Percentiles rank a stretch among this genome's conserved stretches.
These are phyloP conservation scores for Brachionus plicatilis DNA, from an alignment of 1,140 invertebrate genomes.

Conservation along the genomic window DNA sequence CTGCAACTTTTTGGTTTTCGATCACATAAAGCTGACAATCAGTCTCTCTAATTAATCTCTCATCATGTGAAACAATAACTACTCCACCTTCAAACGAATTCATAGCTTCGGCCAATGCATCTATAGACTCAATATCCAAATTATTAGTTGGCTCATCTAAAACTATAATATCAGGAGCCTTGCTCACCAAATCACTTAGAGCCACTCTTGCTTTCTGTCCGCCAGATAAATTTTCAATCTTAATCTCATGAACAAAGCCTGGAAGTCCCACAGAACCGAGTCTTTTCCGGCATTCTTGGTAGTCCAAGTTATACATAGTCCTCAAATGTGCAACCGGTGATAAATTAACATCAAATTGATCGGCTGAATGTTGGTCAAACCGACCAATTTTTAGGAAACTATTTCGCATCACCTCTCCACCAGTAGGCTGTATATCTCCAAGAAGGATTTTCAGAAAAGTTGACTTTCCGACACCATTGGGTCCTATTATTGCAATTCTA, in stretches of 20 bases:
- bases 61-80: slow-evolving; percentile 97
- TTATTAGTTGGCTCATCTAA: slow-evolving; percentile 97
- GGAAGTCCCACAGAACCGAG: slow-evolving; percentile 89
- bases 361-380: slow-evolving; percentile 97
- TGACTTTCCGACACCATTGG: slow-evolving; percentile 73
- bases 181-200: slow-evolving; percentile 82
- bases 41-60: slow-evolving; percentile 90
- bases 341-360: slow-evolving; percentile 92
- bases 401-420: slow-evolving; percentile 40
- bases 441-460: slow-evolving; percentile 90
- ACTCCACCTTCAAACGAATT: slow-evolving; percentile 92
- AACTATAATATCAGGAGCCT: slow-evolving; percentile 88
- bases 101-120: slow-evolving; percentile 92
- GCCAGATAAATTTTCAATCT: slow-evolving; percentile 93
- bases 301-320: slow-evolving; percentile 79
- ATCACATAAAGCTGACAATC: slow-evolving; percentile 92
- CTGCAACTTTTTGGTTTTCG: slow-evolving; percentile 86
- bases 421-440: slow-evolving; percentile 69
- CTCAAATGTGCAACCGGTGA: slow-evolving; percentile 83
- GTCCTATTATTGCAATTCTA: slow-evolving; percentile 60
- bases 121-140: slow-evolving; percentile 96
- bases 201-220: slow-evolving; percentile 95
- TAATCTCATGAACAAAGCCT: slow-evolving; percentile 89
- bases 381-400: slow-evolving; percentile 70
- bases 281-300: slow-evolving; percentile 85